A percentile compares a stretch with the other conserved stretches of the same genome.
Conservation (phyloP, 2,888 invertebrate species). For the Ceramica pisi region DNA sequence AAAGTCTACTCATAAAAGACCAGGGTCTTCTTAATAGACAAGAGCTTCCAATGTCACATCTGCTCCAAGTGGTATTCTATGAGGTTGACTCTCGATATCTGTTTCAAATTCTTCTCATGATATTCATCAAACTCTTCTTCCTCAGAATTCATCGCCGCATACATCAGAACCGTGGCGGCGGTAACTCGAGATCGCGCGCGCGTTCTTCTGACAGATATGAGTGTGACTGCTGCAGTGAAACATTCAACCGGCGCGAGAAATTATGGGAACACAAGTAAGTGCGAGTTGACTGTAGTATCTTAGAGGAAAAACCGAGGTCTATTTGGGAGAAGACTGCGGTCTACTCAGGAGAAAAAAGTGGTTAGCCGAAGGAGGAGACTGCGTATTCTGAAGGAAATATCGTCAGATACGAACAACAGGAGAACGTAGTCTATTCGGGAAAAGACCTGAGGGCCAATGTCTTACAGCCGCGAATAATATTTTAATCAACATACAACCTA, state of each 20-base stretch:
- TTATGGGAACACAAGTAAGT: conserved; percentile 86
- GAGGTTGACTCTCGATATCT: conserved; percentile 77
- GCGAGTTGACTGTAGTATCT: not conserved
- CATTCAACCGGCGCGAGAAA: conserved; percentile 86
- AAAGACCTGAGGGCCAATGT: too few relatives aligned
- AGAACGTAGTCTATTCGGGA: not conserved
- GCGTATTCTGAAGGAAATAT: too few relatives aligned
- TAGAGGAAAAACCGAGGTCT: not conserved
- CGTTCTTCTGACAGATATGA: conserved; percentile 84
- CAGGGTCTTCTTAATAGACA: conserved; percentile 69
- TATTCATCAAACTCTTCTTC: not conserved
- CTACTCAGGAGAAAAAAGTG: not conserved
- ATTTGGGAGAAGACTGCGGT: not conserved
- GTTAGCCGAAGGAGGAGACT: too few relatives aligned
- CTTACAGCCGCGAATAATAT: too few relatives aligned
- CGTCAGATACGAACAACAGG: too few relatives aligned
- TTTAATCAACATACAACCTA: too few relatives aligned
- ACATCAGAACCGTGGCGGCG: conserved; percentile 81
- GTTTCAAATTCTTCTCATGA: not conserved
- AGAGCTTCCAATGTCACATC: conserved; percentile 88
- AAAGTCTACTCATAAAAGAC: not conserved
- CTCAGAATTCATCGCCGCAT: conserved; percentile 85
- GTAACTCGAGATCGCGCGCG: conserved; percentile 77
- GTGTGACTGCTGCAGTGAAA: conserved; percentile 86
- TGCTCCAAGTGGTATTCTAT: conserved; percentile 89